Evolutionary conservation across 2,797 vertebrate species (phyloP).

Genomic region (Zonotrichia albicollis): DNA sequence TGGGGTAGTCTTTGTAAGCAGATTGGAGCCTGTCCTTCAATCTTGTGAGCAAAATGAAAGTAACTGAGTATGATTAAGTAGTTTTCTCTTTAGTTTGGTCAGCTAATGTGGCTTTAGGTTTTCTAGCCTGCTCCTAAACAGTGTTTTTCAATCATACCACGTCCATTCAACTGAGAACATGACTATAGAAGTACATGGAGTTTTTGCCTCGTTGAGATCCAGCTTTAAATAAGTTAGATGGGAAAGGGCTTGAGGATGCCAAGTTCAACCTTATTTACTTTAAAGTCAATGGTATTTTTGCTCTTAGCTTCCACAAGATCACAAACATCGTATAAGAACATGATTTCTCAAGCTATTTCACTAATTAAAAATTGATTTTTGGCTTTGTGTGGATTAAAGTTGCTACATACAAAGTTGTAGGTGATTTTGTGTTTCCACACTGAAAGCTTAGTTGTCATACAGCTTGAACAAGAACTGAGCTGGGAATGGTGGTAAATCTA

Average conservation of each 20-base stretch:
- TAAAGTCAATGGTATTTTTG: neutral
- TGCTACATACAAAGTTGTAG: neutral
- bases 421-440: neutral
- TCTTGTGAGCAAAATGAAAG: neutral
- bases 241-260: neutral
- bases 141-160: neutral
- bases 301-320: neutral
- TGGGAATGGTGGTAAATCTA: neutral
- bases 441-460: neutral
- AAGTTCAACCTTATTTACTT: neutral
- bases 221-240: neutral
- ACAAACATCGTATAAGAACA: neutral
- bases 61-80: neutral
- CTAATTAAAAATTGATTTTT: conserved; percentile 72
- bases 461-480: neutral
- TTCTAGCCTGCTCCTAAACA: neutral
- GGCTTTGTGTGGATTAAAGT: conserved; percentile 37
- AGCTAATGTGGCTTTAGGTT: neutral
- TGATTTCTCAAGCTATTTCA: conserved; percentile 32
- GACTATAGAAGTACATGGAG: neutral
- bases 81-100: neutral
- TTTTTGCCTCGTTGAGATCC: neutral
- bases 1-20: neutral
- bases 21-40: neutral
- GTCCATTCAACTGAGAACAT: neutral